Base-by-base conservation (phyloP, 2,797 vertebrate species). In the Myotis pilosus region DNA sequence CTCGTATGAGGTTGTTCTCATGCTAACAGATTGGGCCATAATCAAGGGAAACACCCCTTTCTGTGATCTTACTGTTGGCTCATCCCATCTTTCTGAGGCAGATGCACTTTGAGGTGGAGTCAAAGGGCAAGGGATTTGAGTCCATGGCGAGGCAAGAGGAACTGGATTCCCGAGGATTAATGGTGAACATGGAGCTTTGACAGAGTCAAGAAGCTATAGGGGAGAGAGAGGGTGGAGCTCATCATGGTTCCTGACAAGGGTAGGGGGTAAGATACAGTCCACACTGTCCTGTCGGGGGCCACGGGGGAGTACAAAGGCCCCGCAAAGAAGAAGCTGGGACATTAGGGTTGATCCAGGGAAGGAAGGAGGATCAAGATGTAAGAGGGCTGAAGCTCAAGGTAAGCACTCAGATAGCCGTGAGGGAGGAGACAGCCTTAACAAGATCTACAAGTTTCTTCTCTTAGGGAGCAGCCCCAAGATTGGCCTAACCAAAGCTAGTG, bases 201-300 rank as follows among this genome's bases (percentile, higher is more conserved):
- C 13, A 44, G 88, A 41, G 19, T 44, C 28, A 69, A 66, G 7
- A 57, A 75, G 30, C 44, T 33, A 10, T 6, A 36, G 12, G 36
- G 11, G 23, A 4, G 2, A 12, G 36, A 7, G 10, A 47, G 36
- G 20, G 5, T 25, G 60, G 30, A 8, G 4, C 0, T 30, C 20
- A 51, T 44, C 30, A 49, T 4, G 5, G 47, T 20, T 95, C n/a
- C 44, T 62, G 53, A 30, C 1, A 38, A 87, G 11, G 22, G 41
- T 19, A 62, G 30, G 8, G 12, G 75, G 53, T 55, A 57, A 51
- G 30, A 23, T 30, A 12, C 23, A 13, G 13, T 62, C 5, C 55
- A 30, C 16, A 57, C 7, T 47, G 22, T 20, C 0, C 7, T 53
- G 19, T 12, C 0, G 6, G 4, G 8, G 30, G 4, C 30, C 22